Percentiles rank a stretch among this genome's conserved stretches.
Evolutionary conservation across 2,888 invertebrate genomes (phyloP).

Genomic region (Metacarcinus magister): DNA sequence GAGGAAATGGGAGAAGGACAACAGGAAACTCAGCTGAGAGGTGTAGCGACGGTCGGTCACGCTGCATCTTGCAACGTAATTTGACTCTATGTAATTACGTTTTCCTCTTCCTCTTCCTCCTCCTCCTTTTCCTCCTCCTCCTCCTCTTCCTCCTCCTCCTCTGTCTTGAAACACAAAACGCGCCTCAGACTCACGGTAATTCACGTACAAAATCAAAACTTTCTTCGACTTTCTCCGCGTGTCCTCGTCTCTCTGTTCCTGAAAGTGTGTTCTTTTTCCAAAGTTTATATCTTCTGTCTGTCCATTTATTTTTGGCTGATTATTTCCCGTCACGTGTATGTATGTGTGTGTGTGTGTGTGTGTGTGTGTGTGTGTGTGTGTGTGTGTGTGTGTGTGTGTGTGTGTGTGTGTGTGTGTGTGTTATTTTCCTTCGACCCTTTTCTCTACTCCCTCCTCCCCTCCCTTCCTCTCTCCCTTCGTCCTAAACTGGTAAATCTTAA

Average conservation of each 20-base stretch:
- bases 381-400: conserved; percentile 27
- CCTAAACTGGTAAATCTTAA: conserved; percentile 50
- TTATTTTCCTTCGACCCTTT: not conserved
- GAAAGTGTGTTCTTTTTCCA: not conserved
- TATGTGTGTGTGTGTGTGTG: conserved; percentile 34
- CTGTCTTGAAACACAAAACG: not conserved
- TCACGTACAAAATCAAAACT: conserved; percentile 14
- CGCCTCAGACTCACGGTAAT: conserved; percentile 29
- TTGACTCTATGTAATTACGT: not conserved
- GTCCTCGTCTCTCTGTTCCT: not conserved
- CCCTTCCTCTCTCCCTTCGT: not conserved
- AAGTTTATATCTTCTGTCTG: not conserved
- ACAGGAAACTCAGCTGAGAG: conserved; percentile 28
- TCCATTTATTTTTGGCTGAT: not conserved
- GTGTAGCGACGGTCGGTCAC: not conserved
- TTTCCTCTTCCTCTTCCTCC: conserved; percentile 15
- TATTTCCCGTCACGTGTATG: not conserved
- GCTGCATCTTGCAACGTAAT: conserved; percentile 46
- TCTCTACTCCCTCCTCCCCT: not conserved
- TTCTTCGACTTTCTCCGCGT: not conserved
- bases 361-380: conserved; percentile 38
- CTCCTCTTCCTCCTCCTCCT: not conserved
- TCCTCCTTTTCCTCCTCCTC: not conserved
- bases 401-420: not conserved
- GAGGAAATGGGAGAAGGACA: not conserved